phyloP scores from a whole-genome alignment of 2,888 invertebrate genomes.

The Drosophila kuntzei region DNA sequence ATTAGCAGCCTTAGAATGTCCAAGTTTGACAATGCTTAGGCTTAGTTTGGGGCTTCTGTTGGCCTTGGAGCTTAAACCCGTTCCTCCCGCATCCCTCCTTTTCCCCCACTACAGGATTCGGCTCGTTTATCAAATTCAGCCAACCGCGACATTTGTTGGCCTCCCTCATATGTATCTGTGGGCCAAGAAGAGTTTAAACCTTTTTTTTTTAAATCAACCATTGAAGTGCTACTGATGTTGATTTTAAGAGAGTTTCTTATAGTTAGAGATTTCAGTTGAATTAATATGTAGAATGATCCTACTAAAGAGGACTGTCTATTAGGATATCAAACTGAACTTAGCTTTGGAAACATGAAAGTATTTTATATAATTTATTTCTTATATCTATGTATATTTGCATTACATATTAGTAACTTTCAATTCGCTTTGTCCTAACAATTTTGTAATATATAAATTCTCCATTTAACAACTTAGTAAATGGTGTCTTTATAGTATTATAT shows the following conservation, averaged over 20 bases:
- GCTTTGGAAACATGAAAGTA: neutral
- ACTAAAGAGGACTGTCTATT: neutral
- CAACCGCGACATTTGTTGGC: slow-evolving; percentile 59
- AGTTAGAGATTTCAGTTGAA: neutral
- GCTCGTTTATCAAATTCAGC: slow-evolving; percentile 67
- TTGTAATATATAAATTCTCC: no score
- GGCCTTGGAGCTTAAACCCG: slow-evolving; percentile 32
- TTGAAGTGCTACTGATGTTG: neutral
- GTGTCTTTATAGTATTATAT: no score
- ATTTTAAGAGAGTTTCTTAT: neutral
- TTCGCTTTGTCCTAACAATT: no score
- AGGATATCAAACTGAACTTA: neutral
- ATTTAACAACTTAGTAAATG: no score
- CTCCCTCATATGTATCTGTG: slow-evolving; percentile 2
- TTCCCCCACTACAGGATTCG: slow-evolving; percentile 9
- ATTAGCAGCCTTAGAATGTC: slow-evolving; percentile 84
- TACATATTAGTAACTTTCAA: no score
- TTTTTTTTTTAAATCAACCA: slow-evolving; percentile 36
- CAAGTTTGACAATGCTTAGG: slow-evolving; percentile 75
- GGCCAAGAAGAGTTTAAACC: slow-evolving; percentile 22
- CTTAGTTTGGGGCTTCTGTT: slow-evolving; percentile 47
- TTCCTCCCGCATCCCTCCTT: slow-evolving; percentile 1
- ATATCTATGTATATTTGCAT: neutral
- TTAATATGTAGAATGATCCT: neutral
- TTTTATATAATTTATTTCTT: neutral